Evolutionary conservation across 1,140 invertebrate species (phyloP).

Genomic region (Colletes gigas): DNA sequence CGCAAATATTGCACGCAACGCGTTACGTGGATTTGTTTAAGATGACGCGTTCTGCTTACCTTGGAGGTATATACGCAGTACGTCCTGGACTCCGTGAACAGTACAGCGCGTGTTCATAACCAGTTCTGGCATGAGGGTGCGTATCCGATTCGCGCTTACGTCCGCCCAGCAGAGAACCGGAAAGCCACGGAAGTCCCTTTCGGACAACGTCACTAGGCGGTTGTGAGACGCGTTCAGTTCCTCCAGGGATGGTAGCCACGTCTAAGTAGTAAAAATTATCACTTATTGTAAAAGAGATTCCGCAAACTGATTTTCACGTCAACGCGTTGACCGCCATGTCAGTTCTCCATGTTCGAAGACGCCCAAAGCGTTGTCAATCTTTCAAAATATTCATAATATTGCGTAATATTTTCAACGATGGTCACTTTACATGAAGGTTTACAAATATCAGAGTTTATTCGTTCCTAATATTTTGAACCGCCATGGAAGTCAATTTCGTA

Average conservation of each 20-base stretch:
- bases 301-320: neutral
- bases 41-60: constrained; percentile 79
- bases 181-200: constrained; percentile 90
- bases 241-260: constrained; percentile 87
- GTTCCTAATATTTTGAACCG: no score
- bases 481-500: no score
- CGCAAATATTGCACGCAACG: neutral
- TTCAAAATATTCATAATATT: no score
- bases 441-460: no score
- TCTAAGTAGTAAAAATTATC: constrained; percentile 82
- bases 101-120: constrained; percentile 89
- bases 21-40: neutral
- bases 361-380: no score
- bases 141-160: constrained; percentile 88
- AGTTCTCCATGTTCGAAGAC: no score
- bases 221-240: constrained; percentile 89
- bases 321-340: no score
- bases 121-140: constrained; percentile 86
- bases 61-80: constrained; percentile 89
- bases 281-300: neutral
- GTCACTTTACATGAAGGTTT: no score
- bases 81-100: constrained; percentile 87
- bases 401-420: no score
- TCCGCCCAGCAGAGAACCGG: constrained; percentile 89
- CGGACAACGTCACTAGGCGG: constrained; percentile 84